Percentiles rank a stretch among this genome's conserved stretches.
Conservation (phyloP, 2,888 invertebrate species). For the Lapara coniferarum region DNA sequence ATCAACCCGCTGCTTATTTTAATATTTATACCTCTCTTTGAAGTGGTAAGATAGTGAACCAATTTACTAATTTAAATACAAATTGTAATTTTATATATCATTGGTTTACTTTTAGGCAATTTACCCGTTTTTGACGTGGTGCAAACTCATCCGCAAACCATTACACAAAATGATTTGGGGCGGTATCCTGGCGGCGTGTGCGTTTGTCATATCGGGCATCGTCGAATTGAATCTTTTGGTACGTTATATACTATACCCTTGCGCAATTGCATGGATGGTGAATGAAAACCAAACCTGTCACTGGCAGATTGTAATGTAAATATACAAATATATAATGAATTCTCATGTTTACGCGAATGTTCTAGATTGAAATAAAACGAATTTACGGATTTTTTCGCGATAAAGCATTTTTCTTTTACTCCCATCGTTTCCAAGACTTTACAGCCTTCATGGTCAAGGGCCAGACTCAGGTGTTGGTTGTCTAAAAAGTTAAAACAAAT, state of each 20-base stretch:
- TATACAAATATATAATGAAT: too few relatives aligned
- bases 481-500: too few relatives aligned
- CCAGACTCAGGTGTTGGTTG: too few relatives aligned
- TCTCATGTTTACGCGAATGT: too few relatives aligned
- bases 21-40: conserved; percentile 92
- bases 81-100: not conserved
- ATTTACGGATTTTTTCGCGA: too few relatives aligned
- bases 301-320: too few relatives aligned
- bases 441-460: too few relatives aligned
- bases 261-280: not conserved
- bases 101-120: conserved; percentile 72
- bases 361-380: too few relatives aligned
- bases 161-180: conserved; percentile 94
- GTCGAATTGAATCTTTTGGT: conserved; percentile 91
- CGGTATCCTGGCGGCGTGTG: conserved; percentile 91
- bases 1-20: conserved; percentile 94
- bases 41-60: conserved; percentile 74
- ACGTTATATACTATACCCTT: conserved; percentile 36
- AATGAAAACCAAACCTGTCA: not conserved
- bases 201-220: conserved; percentile 95
- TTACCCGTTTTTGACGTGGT: conserved; percentile 90
- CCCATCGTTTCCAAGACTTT: too few relatives aligned
- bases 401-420: too few relatives aligned
- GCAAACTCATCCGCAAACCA: conserved; percentile 88
- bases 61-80: not conserved